Base-by-base conservation (phyloP, 2,888 invertebrate genomes). In the Gymnocheta viridis region DNA sequence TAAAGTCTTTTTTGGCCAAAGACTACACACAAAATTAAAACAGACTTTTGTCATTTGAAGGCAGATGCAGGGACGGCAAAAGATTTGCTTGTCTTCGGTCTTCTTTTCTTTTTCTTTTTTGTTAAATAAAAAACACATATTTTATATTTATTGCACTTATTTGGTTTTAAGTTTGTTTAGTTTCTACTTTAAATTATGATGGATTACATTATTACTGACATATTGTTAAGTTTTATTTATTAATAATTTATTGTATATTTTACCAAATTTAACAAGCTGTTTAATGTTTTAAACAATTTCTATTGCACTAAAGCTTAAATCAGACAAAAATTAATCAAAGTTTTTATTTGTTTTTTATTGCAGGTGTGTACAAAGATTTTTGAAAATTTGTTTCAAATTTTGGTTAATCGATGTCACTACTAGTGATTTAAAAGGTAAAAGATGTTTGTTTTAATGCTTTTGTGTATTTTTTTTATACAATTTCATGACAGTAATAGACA, bases 131-230 rank as follows among this genome's bases (percentile, higher is more conserved):
- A 19, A 73, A 70, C 32, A 62, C 62, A 54, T 62, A 44, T 70
- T 70, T 54, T 70, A 27, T 35, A 27, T 70, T 38, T 35, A 19
- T 35, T 44, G 73, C 29, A 22, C 49, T 29, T 70, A 64, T 58
- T 72, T 72, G 78, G 62, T 56, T 69, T 32, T 9, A 58, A 6
- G 19, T 54, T 51, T 47, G 49, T 12, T 27, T 67, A 12, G 19
- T 17, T 78, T 58, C 14, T 70, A 27, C 49, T 64, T 54, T 29
- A 84, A 84, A 81, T 84, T 84, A 84, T 84, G 81, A 84, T 73
- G 69, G 58, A 84, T 81, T 84, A 49, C 64, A 78, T 73, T 84
- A 69, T 44, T 49, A 73, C 69, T 84, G 84, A 84, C 81, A 81
- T 77, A 78, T 84, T 84, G 77, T 69, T 64, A 62, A 73, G 54